Base-by-base conservation (phyloP, 2,888 invertebrate species). In the Metellina segmentata region DNA sequence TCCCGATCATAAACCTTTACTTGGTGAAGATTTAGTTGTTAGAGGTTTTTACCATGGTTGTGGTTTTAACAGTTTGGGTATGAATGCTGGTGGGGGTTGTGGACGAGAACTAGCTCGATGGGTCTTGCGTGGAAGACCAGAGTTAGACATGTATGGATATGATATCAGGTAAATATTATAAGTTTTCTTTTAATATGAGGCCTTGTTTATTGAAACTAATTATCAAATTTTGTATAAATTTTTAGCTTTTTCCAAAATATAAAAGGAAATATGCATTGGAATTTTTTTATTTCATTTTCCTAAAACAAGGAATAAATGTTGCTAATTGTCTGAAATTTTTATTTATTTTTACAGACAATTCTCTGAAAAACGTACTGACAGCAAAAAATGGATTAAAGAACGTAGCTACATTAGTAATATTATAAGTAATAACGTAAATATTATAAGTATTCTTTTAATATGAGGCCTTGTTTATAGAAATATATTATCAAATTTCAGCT, bases 21-120 rank as follows among this genome's bases (percentile, higher is more conserved):
- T 98, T 96, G 98, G 98, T 0, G 95, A 95, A 93, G 94, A 95
- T 90, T 95, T 95, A 5, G 94, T 94, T 19, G 94, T 96, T 11
- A 93, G 94, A 95, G 98, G 98, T 16, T 95, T 98, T 51, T 98
- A 96, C 94, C 97, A 98, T 94, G 97, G 97, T 93, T 97, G 97
- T 94, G 98, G 97, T 0, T 98, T 97, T 95, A 98, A 98, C 94
- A 98, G 98, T 0, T 97, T 97, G 0, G 98, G 98, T 0, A 97
- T 98, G 97, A 98, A 98, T 97, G 96, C 98, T 94, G 97, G 98
- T 13, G 98, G 97, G 9, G 98, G 98, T 0, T 97, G 97, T 93
- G 97, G 97, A 0, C 96, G 97, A 94, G 97, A 98, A 95, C 96
- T 97, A 94, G 98, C 98, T 0, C 96, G 96, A 89, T 98, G 98